A percentile compares a stretch with the other conserved stretches of the same genome.
Evolutionary conservation across 2,113 vertebrate genomes (phyloP).

Genomic region (Chroicocephalus ridibundus): DNA sequence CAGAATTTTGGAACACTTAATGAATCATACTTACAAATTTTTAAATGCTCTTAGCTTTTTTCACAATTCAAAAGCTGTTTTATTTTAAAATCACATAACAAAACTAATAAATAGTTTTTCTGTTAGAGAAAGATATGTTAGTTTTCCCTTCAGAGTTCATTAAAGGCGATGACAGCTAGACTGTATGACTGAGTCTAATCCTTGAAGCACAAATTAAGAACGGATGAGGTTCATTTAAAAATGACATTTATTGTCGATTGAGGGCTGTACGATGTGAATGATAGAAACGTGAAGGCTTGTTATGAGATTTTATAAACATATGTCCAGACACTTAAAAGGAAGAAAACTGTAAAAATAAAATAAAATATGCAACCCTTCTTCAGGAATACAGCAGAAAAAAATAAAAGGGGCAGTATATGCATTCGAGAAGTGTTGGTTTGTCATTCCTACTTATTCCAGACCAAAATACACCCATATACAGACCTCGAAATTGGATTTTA

Average conservation of each 20-base stretch:
- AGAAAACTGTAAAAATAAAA: not conserved
- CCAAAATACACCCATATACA: not conserved
- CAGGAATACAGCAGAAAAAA: not conserved
- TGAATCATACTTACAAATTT: not conserved
- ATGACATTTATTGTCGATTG: not conserved
- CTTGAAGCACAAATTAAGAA: not conserved
- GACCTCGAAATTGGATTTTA: not conserved
- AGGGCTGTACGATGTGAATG: not conserved
- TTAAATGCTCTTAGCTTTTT: not conserved
- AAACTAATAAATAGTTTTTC: not conserved
- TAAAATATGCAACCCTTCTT: not conserved
- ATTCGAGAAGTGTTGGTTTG: not conserved
- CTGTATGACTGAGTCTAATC: not conserved
- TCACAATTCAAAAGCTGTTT: not conserved
- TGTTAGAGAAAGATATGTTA: not conserved
- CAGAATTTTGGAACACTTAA: not conserved
- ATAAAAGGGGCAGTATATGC: not conserved
- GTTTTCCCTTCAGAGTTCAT: not conserved
- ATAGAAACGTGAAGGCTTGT: not conserved
- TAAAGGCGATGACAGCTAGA: not conserved
- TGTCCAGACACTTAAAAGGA: not conserved
- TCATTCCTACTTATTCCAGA: not conserved
- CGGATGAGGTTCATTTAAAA: not conserved
- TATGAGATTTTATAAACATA: not conserved
- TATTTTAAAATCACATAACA: not conserved